Percentiles rank a stretch among this genome's conserved stretches.
Evolutionary conservation across 64 coral and sea anemone genomes (phyloP).

Genomic region (Platygyra sinensis): DNA sequence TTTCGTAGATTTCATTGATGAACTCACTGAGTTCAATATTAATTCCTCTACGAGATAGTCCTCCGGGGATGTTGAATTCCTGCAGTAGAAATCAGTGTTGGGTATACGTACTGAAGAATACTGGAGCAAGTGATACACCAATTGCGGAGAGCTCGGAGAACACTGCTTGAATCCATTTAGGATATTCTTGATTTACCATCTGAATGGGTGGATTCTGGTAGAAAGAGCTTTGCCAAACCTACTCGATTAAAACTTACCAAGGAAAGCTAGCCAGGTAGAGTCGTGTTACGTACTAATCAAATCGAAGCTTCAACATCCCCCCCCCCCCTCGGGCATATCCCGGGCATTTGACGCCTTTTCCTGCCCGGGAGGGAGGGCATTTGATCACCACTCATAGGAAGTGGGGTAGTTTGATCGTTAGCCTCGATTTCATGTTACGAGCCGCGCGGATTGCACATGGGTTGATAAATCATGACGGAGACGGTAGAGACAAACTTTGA

Average conservation of each 20-base stretch:
- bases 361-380: too few relatives aligned
- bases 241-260: constrained; percentile 52
- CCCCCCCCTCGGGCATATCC: too few relatives aligned
- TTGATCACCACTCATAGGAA: too few relatives aligned
- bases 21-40: constrained; percentile 65
- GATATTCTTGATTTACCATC: constrained; percentile 29
- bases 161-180: constrained; percentile 20
- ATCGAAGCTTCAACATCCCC: too few relatives aligned
- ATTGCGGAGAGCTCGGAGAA: constrained; percentile 33
- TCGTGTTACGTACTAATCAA: constrained; percentile 57
- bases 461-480: too few relatives aligned
- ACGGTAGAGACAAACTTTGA: too few relatives aligned
- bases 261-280: constrained; percentile 32
- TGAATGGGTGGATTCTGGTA: constrained; percentile 36
- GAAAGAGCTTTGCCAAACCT: constrained; percentile 50
- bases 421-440: too few relatives aligned
- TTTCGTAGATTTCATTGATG: constrained; percentile 82
- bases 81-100: constrained; percentile 58
- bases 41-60: constrained; percentile 54
- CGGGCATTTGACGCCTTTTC: too few relatives aligned
- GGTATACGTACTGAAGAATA: constrained; percentile 61
- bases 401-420: too few relatives aligned
- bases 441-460: too few relatives aligned
- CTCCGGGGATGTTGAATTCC: constrained; percentile 63
- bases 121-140: constrained; percentile 46